Percentiles rank a stretch among this genome's conserved stretches.
Evolutionary conservation across 2,888 invertebrate species (phyloP).

Genomic region (Halocaridina rubra): DNA sequence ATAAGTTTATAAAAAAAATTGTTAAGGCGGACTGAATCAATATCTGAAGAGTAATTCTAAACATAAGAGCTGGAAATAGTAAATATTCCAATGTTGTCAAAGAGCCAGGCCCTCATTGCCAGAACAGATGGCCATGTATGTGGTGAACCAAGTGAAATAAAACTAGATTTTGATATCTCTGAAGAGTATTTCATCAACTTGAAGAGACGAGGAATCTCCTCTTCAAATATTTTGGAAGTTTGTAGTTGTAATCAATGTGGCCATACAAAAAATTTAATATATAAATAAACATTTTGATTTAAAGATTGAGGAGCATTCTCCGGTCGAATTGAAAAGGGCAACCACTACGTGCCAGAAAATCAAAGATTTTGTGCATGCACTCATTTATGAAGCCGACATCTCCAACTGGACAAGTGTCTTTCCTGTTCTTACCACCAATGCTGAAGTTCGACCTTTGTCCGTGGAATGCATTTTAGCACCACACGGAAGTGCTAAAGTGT

Average conservation of each 20-base stretch:
- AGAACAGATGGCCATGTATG: conserved; percentile 54
- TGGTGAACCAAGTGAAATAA: conserved; percentile 55
- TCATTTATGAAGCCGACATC: too few relatives aligned
- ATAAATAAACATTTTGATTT: too few relatives aligned
- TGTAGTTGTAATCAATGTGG: conserved; percentile 12
- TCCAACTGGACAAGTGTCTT: too few relatives aligned
- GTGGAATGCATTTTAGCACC: too few relatives aligned
- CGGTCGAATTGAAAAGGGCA: too few relatives aligned
- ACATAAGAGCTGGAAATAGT: not conserved
- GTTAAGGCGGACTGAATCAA: not conserved
- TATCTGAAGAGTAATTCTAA: conserved; percentile 26
- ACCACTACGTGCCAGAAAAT: too few relatives aligned
- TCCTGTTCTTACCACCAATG: too few relatives aligned
- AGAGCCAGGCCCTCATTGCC: conserved; percentile 50
- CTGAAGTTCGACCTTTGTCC: too few relatives aligned
- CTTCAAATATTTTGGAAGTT: conserved; percentile 43
- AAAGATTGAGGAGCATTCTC: too few relatives aligned
- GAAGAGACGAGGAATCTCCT: conserved; percentile 49
- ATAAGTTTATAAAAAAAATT: not conserved
- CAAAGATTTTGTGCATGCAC: too few relatives aligned
- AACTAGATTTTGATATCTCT: conserved; percentile 48
- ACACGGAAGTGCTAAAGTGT: too few relatives aligned
- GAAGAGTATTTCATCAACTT: conserved; percentile 31
- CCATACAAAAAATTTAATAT: too few relatives aligned
- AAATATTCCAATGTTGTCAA: not conserved